Percentiles rank a stretch among this genome's conserved stretches.
Conservation (phyloP, 1,140 invertebrate genomes). For the Hycleus phaleratus region DNA sequence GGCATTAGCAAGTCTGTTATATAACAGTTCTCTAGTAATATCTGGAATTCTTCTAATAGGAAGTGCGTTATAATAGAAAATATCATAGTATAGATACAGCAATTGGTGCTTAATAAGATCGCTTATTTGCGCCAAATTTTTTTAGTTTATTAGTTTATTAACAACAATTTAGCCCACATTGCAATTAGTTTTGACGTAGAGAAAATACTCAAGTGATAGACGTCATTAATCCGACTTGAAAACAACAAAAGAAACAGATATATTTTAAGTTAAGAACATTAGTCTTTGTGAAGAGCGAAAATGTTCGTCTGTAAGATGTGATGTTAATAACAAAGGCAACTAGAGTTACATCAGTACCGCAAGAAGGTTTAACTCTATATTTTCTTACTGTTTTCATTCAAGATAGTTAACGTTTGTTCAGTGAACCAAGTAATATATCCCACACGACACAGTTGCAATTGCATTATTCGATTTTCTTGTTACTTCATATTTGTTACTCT, state of each 20-base stretch:
- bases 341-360: constrained; percentile 10
- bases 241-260: constrained; percentile 8
- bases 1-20: constrained; percentile 7
- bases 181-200: too few relatives aligned
- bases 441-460: constrained; percentile 12
- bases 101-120: too few relatives aligned
- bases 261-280: constrained; percentile 8
- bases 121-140: not conserved
- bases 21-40: constrained; percentile 7
- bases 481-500: not conserved
- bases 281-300: constrained; percentile 5
- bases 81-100: too few relatives aligned
- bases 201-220: too few relatives aligned
- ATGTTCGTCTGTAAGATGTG: constrained; percentile 18
- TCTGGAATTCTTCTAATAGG: constrained; percentile 5
- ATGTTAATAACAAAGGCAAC: constrained; percentile 23
- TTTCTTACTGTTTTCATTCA: constrained; percentile 21
- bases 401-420: constrained; percentile 18
- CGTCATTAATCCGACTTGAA: too few relatives aligned
- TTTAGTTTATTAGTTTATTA: too few relatives aligned
- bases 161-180: too few relatives aligned
- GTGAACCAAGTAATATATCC: constrained; percentile 19
- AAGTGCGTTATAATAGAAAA: constrained; percentile 5
- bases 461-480: constrained; percentile 6
- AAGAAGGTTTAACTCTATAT: constrained; percentile 11